Evolutionary conservation across 1,140 invertebrate species (phyloP).

Genomic region (Lanistes nyassanus): DNA sequence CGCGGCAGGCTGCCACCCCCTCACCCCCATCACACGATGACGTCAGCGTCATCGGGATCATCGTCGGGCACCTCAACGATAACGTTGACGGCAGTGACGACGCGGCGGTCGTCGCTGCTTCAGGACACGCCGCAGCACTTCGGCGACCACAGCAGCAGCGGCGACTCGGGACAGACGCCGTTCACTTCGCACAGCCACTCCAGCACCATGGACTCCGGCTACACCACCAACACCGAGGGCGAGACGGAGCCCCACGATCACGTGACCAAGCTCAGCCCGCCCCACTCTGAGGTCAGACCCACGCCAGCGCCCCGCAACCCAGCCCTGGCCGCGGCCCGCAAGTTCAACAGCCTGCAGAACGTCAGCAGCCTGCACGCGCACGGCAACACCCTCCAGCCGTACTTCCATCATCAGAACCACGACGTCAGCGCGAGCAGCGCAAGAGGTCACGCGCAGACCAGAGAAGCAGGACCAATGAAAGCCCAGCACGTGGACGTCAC

Average conservation of each 20-base stretch:
- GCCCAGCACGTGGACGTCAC: slow-evolving; percentile 11
- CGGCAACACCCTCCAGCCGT: not conserved
- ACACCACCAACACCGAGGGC: slow-evolving; percentile 41
- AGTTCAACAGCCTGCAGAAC: slow-evolving; percentile 27
- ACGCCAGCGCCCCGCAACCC: slow-evolving; percentile 6
- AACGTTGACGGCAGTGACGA: not conserved
- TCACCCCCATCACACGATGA: not conserved
- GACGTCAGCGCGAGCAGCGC: not conserved
- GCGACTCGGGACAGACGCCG: slow-evolving; percentile 28
- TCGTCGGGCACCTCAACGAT: not conserved
- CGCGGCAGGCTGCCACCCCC: not conserved
- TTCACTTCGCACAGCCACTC: slow-evolving; percentile 32
- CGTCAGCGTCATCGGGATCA: not conserved
- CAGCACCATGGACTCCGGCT: slow-evolving; percentile 42
- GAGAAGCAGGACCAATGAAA: not conserved
- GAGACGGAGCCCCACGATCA: slow-evolving; percentile 38
- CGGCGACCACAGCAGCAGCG: slow-evolving; percentile 20
- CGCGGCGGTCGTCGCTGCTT: not conserved
- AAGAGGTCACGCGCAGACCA: not conserved
- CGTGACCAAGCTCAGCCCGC: slow-evolving; percentile 12
- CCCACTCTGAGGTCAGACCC: not conserved
- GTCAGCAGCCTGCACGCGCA: slow-evolving; percentile 8
- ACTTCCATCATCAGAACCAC: not conserved
- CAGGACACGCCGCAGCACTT: slow-evolving; percentile 19
- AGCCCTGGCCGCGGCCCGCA: slow-evolving; percentile 14